Evolutionary conservation across 1,140 invertebrate genomes (phyloP), one percentile per base, ranked within the genome.

Genomic region (Heliconius eleuchia): DNA sequence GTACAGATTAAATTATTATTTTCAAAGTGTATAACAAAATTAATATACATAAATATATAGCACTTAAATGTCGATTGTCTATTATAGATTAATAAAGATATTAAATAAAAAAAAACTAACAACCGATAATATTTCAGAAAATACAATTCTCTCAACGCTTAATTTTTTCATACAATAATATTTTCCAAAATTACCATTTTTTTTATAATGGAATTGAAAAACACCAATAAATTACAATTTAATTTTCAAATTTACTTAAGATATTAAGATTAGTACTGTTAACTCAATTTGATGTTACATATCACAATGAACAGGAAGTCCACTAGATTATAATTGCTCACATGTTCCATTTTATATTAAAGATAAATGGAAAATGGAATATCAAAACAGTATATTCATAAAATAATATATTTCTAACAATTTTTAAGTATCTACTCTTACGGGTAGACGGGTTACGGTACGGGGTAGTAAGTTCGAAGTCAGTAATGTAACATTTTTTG

Each of bases 291-390:
- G 76, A 77, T 50, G 70, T 71, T 46, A 76, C 75, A 77, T 77
- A 77, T 77, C 76, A 77, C 23, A 72, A 70, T 77, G n/a, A 77
- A 77, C 46, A 77, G 71, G 76, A 77, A 77, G 76, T 77, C 76
- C 76, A 72, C 76, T 77, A 72, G 70, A 77, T 34, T 57, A 37
- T 55, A 77, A 30, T 16, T 27, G 30, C 60, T 16, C 2, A 66
- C 30, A 66, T 4, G 3, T 16, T 66, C 3, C 60, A 66, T 66
- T 3, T 13, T 66, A 30, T 66, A 30, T 18, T 16, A 5, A 27
- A 66, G 60, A 37, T 37, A 37, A 37, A 37, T 37, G 34, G 34
- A 37, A 37, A 37, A 37, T 37, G 34, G 34, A 37, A 37, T 37
- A 6, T 37, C 34, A 37, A 37, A 37, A 7, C 5, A 7, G 34